Evolutionary conservation across 2,113 vertebrate genomes (phyloP).

Genomic region (Chloropsis cyanopogon): DNA sequence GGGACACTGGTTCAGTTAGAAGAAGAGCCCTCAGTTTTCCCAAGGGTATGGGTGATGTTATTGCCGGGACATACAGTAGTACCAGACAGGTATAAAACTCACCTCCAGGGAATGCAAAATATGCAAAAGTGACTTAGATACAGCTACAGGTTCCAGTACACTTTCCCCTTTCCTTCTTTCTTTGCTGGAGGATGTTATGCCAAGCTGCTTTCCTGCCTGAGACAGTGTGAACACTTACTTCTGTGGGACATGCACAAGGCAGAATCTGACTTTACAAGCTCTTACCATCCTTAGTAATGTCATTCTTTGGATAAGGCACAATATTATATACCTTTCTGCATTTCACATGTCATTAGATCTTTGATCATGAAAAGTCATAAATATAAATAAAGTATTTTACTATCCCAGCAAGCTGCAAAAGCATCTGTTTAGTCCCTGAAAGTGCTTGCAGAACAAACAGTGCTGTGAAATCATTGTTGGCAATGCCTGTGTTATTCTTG

Average conservation of each 20-base stretch:
- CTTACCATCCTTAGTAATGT: background rate
- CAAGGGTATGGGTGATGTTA: background rate
- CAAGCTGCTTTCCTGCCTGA: background rate
- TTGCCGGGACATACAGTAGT: background rate
- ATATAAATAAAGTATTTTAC: constrained; percentile 29
- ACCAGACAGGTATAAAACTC: background rate
- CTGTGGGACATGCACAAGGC: background rate
- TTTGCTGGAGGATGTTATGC: background rate
- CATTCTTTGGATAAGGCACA: background rate
- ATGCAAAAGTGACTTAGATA: background rate
- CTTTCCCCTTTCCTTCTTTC: background rate
- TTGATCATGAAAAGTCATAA: constrained; percentile 28
- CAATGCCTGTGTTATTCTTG: constrained; percentile 26
- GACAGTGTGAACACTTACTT: rapidly evolving
- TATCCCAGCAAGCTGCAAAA: background rate
- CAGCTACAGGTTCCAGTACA: background rate
- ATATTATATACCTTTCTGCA: background rate
- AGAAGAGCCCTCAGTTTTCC: background rate
- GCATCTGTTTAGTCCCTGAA: background rate
- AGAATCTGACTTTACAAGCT: background rate
- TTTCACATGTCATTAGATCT: background rate
- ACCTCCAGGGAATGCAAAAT: background rate
- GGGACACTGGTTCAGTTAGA: background rate
- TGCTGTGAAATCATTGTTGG: background rate
- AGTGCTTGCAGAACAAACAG: constrained; percentile 11